A percentile compares a stretch with the other conserved stretches of the same genome.
Evolutionary conservation across 2,888 invertebrate species (phyloP).

Genomic region (Tillus elongatus): DNA sequence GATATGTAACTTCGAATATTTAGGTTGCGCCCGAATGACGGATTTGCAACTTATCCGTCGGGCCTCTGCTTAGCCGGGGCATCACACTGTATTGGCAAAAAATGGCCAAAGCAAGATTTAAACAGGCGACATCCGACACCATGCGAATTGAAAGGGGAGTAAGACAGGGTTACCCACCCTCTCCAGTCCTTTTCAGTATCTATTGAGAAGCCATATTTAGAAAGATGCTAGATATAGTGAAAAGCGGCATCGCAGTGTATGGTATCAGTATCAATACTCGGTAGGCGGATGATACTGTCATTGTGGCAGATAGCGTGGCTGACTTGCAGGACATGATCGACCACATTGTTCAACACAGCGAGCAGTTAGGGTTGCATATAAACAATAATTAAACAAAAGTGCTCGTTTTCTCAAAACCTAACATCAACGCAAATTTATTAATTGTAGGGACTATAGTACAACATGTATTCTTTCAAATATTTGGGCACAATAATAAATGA

Average conservation of each 20-base stretch:
- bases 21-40: too few species aligned
- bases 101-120: not conserved
- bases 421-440: conserved; percentile 1
- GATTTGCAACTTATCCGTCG: too few species aligned
- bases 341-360: conserved; percentile 4
- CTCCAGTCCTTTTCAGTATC: not conserved
- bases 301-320: not conserved
- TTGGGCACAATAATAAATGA: too few species aligned
- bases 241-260: conserved; percentile 1
- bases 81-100: not conserved
- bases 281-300: not conserved
- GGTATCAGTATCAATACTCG: conserved; percentile 2
- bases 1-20: too few species aligned
- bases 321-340: conserved; percentile 2
- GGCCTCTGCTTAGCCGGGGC: too few species aligned
- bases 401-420: conserved; percentile 1
- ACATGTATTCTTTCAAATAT: too few species aligned
- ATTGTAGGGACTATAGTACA: not conserved
- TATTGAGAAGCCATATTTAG: conserved; percentile 1
- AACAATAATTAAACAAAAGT: not conserved
- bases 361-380: conserved; percentile 3
- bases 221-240: conserved; percentile 1
- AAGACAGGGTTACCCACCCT: not conserved
- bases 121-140: not conserved
- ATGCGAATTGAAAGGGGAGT: conserved; percentile 1